Percentiles rank a stretch among this genome's conserved stretches.
Conservation (phyloP, 1,140 invertebrate genomes). For the Anthonomus grandis region DNA sequence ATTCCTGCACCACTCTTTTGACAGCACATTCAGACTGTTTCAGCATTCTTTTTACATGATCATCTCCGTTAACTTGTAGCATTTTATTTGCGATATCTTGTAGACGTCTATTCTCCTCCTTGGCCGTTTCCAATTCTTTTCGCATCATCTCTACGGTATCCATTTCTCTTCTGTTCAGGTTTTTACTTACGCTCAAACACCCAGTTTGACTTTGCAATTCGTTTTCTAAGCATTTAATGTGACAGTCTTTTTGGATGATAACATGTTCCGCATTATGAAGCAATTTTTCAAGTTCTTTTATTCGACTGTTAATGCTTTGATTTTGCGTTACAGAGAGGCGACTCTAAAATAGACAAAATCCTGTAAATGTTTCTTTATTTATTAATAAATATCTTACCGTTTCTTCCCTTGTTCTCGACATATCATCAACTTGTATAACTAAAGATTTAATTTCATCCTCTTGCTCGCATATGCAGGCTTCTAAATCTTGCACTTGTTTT, state of each 20-base stretch:
- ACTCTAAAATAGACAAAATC: too few species aligned
- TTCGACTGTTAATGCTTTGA: constrained; percentile 7
- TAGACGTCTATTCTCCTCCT: constrained; percentile 31
- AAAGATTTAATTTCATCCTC: constrained; percentile 43
- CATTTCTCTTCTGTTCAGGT: constrained; percentile 17
- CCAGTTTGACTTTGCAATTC: constrained; percentile 10
- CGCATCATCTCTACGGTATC: constrained; percentile 26
- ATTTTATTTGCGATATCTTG: constrained; percentile 35
- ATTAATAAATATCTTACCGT: too few species aligned
- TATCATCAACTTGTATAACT: constrained; percentile 34
- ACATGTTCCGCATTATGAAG: constrained; percentile 22
- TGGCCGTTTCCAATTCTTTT: constrained; percentile 26
- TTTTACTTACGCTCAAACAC: constrained; percentile 7
- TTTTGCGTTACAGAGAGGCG: constrained; percentile 6
- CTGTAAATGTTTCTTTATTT: too few species aligned
- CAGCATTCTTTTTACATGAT: constrained; percentile 34
- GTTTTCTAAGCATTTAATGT: constrained; percentile 23
- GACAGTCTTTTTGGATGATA: constrained; percentile 21
- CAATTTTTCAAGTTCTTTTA: constrained; percentile 31
- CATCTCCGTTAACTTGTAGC: constrained; percentile 28
- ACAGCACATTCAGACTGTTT: constrained; percentile 36
- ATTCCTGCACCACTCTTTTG: constrained; percentile 32
- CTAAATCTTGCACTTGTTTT: constrained; percentile 35
- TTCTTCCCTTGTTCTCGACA: constrained; percentile 32
- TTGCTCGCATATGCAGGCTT: constrained; percentile 42